Evolutionary conservation across 1,140 invertebrate species (phyloP).

Genomic region (Drosophila virilis): DNA sequence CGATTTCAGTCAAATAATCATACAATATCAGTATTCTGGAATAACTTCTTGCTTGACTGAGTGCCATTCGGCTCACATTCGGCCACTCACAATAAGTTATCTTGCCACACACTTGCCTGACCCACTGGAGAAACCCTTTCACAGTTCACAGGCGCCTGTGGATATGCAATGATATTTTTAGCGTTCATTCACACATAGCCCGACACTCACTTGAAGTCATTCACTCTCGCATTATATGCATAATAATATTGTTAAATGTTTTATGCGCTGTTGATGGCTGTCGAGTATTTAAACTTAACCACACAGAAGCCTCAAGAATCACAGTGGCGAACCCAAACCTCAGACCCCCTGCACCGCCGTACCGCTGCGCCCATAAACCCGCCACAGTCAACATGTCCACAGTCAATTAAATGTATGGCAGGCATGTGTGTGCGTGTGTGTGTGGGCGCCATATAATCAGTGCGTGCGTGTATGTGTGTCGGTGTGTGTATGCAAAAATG

Average conservation of each 20-base stretch:
- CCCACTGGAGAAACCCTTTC: not conserved
- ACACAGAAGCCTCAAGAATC: conserved; percentile 77
- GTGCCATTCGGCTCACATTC: no score
- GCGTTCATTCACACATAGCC: conserved; percentile 21
- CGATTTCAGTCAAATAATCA: no score
- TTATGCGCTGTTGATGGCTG: conserved; percentile 80
- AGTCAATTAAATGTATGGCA: conserved; percentile 76
- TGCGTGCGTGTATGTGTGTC: conserved; percentile 48
- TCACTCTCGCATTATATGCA: conserved; percentile 35
- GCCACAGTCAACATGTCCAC: conserved; percentile 66
- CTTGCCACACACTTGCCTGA: no score
- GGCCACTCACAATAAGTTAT: not conserved
- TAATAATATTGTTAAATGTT: conserved; percentile 76
- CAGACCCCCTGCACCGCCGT: conserved; percentile 25
- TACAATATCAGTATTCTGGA: no score
- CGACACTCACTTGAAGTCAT: conserved; percentile 6
- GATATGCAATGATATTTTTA: conserved; percentile 63
- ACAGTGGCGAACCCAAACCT: conserved; percentile 50
- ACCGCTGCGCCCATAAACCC: conserved; percentile 34
- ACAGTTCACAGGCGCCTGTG: conserved; percentile 31
- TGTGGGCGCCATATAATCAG: conserved; percentile 66
- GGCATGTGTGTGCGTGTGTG: conserved; percentile 44
- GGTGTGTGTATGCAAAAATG: conserved; percentile 73
- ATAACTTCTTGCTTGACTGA: no score
- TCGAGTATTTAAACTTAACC: conserved; percentile 82